Base-by-base conservation (phyloP, 2,888 invertebrate genomes). In the Pecten maximus region DNA sequence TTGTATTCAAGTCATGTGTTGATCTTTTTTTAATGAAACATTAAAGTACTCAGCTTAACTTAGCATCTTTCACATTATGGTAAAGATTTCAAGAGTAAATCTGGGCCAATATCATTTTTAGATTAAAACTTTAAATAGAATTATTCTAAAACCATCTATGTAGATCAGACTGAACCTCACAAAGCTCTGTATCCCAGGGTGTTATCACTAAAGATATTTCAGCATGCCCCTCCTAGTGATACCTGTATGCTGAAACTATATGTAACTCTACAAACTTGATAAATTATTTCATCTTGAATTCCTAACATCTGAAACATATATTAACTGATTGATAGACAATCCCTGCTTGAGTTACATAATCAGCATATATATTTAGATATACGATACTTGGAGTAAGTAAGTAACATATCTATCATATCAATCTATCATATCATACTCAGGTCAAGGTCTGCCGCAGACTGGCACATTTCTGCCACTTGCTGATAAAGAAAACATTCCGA, bases 281-380 rank as follows among this genome's bases (percentile, higher is more conserved):
- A 74, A 74, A 28, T 74, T 74, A 74, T 74, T 74, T 35, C 74
- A 74, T 74, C 74, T 74, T 35, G 35, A 28, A 74, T 74, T 74
- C 74, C 74, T 28, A 16, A 28, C 10, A 35, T 28, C 74, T 74
- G 35, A 74, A 74, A 8, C 35, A 74, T 23, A 74, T 35, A n/a
- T n/a, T 60, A 35, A 74, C 28, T 74, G 74, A 74, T 74, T 74
- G 74, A 74, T 74, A 28, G 74, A 74, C 74, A 74, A 74, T 74
- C 35, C 74, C 74, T 12, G 35, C 23, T 28, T 28, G 35, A 74
- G 28, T 28, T 74, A 74, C 74, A 74, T 74, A 74, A 28, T 74
- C 74, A 74, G 74, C 15, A 8, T 35, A 28, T 35, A 74, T 74
- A n/a, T n/a, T n/a, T 6, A 35, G 28, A 74, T 74, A 74, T 15